Base-by-base conservation (phyloP, 37 sponge, comb jelly and placozoan species). In the Axinella damicornis region DNA sequence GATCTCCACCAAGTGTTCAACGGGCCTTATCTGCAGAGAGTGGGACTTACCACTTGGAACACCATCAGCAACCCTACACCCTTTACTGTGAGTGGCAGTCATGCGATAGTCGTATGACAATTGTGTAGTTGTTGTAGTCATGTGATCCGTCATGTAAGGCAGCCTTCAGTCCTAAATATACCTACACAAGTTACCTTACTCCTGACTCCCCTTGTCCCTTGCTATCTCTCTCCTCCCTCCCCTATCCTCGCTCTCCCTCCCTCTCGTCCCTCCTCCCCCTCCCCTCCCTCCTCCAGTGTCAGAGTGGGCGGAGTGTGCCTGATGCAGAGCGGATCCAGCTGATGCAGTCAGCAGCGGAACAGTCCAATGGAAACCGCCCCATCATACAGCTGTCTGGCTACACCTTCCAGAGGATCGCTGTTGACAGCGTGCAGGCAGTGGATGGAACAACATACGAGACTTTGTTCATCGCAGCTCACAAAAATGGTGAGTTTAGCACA, bases 361-460 rank as follows among this genome's bases (percentile, higher is more conserved):
- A 81, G 55, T 36, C 63, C 30, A 60, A 69, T 35, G 33, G 36
- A 69, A 0, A 64, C 65, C 57, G 19, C 18, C 81, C 80, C 41
- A 36, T 76, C 27, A 41, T 83, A 46, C n/a, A 41, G 18, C 30
- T 78, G 34, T 27, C 53, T 27, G 85, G 71, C 2, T 72, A 71
- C 80, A 57, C 73, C 61, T 89, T 95, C 54, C 35, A 66, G 46
- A 84, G 81, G 62, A 62, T 95, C 4, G 83, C 53, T 34, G 94
- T 93, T 13, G 87, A 76, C 63, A 55, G 63, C 21, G 79, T 85
- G 0, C 61, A 39, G 18, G 79, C 27, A 35, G 20, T 89, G 22
- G 79, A 81, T 62, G 82, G 79, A 1, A 34, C 58, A 9, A 33
- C 11, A 0, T 67, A 86, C 38, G 89, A 85, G 0, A 79, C 92